phyloP scores from a whole-genome alignment of 2,113 vertebrate species.

The rat (Rattus norvegicus) region DNA sequence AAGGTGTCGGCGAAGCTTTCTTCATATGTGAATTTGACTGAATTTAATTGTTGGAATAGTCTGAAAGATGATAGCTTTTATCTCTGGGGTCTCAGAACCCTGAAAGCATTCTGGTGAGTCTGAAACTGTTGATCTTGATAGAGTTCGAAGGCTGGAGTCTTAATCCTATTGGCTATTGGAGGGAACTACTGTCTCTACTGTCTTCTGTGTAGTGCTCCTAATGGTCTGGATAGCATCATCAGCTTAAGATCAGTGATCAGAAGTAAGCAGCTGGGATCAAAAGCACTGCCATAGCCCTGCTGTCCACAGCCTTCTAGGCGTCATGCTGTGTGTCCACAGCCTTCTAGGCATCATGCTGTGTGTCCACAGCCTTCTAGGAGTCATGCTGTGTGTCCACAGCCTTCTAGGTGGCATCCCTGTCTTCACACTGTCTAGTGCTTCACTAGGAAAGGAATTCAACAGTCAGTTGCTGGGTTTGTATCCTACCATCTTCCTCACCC shows the following conservation, averaged over 20 bases:
- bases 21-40: neutral
- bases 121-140: neutral
- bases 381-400: too few species aligned
- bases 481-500: neutral
- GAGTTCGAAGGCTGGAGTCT: neutral
- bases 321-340: too few species aligned
- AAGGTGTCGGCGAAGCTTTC: neutral
- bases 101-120: neutral
- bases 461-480: neutral
- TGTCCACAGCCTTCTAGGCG: neutral
- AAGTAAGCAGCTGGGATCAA: neutral
- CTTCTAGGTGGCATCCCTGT: neutral
- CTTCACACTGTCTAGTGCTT: neutral
- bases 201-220: neutral
- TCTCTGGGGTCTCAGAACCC: neutral
- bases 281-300: neutral
- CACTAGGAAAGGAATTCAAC: neutral
- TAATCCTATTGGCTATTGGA: neutral
- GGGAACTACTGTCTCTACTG: neutral
- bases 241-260: neutral
- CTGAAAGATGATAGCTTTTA: neutral
- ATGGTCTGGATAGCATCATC: too few species aligned
- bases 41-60: neutral
- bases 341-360: neutral
- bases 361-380: too few species aligned